Base-by-base conservation (phyloP, 92 coral and sea anemone species). In the Galaxea fascicularis region DNA sequence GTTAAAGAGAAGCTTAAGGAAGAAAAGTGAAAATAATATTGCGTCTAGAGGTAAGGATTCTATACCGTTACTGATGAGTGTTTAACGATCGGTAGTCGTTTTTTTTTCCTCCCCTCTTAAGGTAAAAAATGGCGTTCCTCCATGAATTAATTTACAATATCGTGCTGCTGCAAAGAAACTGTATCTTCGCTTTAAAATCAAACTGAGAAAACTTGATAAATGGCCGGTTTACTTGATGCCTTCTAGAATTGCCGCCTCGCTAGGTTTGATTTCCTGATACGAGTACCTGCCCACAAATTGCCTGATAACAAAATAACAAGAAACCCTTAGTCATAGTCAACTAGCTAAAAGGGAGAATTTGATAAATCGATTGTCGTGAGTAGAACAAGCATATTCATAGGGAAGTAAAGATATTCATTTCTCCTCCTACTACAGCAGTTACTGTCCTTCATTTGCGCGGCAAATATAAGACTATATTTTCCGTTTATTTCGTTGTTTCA, bases 51-150 rank as follows among this genome's bases (percentile, higher is more conserved):
- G 14, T 28, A 8, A 28, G 17, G 53, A n/a, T 28, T 24, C 29
- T 71, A 29, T 10, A 51, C 82, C 74, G 81, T 83, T 75, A 83
- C 41, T n/a, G 64, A 47, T 28, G 16, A 75, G 81, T 75, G 87
- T 83, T 83, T 83, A 83, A 65, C 64, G 72, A 28, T 24, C 20
- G 22, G 80, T 12, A 51, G 77, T 54, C 6, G 41, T 35, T 35
- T 39, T 17, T 4, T 16, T 20, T 21, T 21, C 25, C 28, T 9
- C 66, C 21, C 25, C 17, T 10, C 21, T 25, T 67, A 0, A 25
- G 45, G 44, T 45, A 12, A 45, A 30, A 66, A 66, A 68, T 66
- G 65, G 73, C 75, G 65, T 47, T 56, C 28, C 4, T 26, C 49
- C 30, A 24, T 67, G 75, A 28, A 67, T 79, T 79, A 30, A 79